A percentile compares a stretch with the other conserved stretches of the same genome.
Conservation (phyloP, 2,797 vertebrate species). For the Vipera latastei region DNA sequence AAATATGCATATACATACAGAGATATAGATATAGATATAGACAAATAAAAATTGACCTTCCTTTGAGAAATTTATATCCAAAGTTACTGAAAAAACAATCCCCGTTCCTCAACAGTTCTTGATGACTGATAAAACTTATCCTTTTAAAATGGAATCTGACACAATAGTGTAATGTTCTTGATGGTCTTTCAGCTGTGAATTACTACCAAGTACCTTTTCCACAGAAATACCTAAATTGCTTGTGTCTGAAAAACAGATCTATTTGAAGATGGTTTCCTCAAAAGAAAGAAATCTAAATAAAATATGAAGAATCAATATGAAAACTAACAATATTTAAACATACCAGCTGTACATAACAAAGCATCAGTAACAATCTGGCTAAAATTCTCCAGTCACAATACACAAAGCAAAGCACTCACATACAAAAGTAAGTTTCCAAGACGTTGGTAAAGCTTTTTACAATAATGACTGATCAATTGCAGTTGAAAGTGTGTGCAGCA, state of each 20-base stretch:
- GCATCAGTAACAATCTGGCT: neutral
- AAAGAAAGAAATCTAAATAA: neutral
- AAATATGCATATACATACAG: neutral
- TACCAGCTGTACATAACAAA: neutral
- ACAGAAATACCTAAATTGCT: constrained; percentile 15
- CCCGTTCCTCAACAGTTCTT: neutral
- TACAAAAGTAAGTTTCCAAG: neutral
- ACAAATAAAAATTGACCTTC: neutral
- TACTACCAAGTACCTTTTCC: neutral
- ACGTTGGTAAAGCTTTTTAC: neutral
- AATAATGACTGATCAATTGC: neutral
- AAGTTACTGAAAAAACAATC: neutral
- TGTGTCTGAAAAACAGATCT: neutral
- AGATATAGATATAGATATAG: too few relatives aligned
- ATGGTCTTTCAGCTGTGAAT: constrained; percentile 11
- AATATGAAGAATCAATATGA: neutral
- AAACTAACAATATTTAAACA: neutral
- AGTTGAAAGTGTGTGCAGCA: neutral
- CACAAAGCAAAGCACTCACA: neutral
- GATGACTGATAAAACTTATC: constrained; percentile 25
- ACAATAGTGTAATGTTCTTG: constrained; percentile 22
- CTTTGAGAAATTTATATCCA: constrained; percentile 14
- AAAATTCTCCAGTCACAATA: neutral
- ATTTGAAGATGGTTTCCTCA: neutral
- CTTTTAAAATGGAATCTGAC: constrained; percentile 9